Conservation (phyloP, 2,888 invertebrate genomes). For the Drosophila mayaguana region DNA sequence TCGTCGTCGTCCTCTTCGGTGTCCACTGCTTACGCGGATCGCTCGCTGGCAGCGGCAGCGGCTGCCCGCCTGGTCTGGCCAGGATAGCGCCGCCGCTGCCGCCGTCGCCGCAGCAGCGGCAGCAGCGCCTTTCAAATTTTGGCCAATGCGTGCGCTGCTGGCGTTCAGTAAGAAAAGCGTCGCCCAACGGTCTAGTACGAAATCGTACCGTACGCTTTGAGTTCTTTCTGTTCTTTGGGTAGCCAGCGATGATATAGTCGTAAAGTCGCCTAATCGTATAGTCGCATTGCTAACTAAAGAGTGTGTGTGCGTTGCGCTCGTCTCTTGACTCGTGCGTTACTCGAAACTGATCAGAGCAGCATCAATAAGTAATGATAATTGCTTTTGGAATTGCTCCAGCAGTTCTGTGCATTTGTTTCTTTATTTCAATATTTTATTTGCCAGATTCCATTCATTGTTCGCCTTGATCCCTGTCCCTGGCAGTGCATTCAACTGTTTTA, state of each 20-base stretch:
- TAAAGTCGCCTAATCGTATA: conserved; percentile 35
- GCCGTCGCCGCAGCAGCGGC: conserved; percentile 45
- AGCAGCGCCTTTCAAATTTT: conserved; percentile 63
- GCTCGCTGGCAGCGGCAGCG: conserved; percentile 46
- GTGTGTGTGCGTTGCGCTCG: conserved; percentile 78
- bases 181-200: conserved; percentile 86
- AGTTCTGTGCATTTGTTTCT: conserved; percentile 6
- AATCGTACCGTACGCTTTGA: conserved; percentile 83
- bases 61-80: conserved; percentile 52
- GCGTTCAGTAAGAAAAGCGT: conserved; percentile 86
- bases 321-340: conserved; percentile 70
- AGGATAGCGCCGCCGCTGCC: conserved; percentile 60
- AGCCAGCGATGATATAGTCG: conserved; percentile 53
- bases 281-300: conserved; percentile 26
- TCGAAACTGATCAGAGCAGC: conserved; percentile 50
- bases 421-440: neutral
- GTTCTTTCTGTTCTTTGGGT: conserved; percentile 77
- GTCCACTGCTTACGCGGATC: conserved; percentile 60
- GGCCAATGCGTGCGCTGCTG: conserved; percentile 79
- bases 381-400: neutral
- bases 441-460: neutral
- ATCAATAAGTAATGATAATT: conserved; percentile 39
- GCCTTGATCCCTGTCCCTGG: neutral
- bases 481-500: neutral
- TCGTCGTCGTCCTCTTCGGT: conserved; percentile 42